phyloP scores from a whole-genome alignment of 2,113 vertebrate genomes.

The Poicephalus meyeri region DNA sequence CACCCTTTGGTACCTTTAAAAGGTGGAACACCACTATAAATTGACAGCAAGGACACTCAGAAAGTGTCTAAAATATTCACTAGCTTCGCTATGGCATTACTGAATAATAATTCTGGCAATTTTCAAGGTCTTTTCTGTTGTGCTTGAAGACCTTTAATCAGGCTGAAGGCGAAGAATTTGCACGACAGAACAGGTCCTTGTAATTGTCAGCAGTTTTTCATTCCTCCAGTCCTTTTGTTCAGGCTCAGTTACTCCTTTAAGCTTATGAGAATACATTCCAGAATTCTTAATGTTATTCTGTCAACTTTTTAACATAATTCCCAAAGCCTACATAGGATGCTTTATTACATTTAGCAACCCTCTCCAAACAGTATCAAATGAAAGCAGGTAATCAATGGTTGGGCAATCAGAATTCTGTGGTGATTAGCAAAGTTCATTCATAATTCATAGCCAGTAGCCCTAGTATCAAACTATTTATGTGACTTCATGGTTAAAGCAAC shows the following conservation, averaged over 20 bases:
- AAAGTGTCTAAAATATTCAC: not conserved
- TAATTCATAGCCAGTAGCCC: conserved; percentile 10
- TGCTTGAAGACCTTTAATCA: conserved; percentile 25
- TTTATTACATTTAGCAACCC: conserved; percentile 3
- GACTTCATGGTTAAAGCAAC: not conserved
- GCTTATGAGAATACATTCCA: not conserved
- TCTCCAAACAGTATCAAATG: not conserved
- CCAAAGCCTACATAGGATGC: not conserved
- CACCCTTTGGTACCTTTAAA: not conserved
- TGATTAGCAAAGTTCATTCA: conserved; percentile 18
- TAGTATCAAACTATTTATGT: not conserved
- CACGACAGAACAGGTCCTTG: not conserved
- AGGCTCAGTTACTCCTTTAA: not conserved
- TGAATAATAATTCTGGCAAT: not conserved
- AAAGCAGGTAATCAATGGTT: not conserved
- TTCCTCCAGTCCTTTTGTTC: not conserved
- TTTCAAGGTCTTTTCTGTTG: not conserved
- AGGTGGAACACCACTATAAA: not conserved
- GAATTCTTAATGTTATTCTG: not conserved
- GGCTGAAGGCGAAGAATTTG: conserved; percentile 32
- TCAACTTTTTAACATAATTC: not conserved
- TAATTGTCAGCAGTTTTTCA: not conserved
- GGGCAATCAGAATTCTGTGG: not conserved
- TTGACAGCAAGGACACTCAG: not conserved
- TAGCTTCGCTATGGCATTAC: not conserved